Conservation (phyloP, 2,888 invertebrate species). For the Pyrocoelia pectoralis region DNA sequence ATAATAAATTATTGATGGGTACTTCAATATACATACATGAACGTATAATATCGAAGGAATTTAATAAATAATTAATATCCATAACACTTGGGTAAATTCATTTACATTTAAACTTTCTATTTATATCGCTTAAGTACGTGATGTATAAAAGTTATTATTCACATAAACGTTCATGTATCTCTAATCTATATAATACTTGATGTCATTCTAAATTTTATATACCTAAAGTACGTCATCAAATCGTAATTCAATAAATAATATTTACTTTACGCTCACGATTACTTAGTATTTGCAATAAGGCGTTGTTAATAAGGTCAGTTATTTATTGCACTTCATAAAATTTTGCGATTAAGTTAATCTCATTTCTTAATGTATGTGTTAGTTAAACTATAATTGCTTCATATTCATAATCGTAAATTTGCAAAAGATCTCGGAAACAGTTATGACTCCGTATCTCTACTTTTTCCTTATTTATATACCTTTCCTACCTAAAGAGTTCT, state of each 20-base stretch:
- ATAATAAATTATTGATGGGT: conserved; percentile 41
- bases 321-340: no score
- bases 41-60: conserved; percentile 29
- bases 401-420: no score
- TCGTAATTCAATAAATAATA: neutral
- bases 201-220: neutral
- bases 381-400: no score
- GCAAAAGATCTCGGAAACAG: no score
- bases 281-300: neutral
- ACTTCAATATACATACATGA: conserved; percentile 29
- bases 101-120: conserved; percentile 26
- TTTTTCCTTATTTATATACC: no score
- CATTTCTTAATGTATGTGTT: no score
- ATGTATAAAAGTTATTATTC: neutral
- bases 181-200: neutral
- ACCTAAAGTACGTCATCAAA: no score
- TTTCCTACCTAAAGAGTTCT: no score
- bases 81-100: conserved; percentile 26
- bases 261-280: neutral
- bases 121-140: neutral
- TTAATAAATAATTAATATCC: conserved; percentile 34
- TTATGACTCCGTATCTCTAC: no score
- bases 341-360: no score
- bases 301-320: no score
- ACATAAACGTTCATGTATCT: neutral